Evolutionary conservation across 2,113 vertebrate genomes (phyloP).

Genomic region (Percopsis transmontana): DNA sequence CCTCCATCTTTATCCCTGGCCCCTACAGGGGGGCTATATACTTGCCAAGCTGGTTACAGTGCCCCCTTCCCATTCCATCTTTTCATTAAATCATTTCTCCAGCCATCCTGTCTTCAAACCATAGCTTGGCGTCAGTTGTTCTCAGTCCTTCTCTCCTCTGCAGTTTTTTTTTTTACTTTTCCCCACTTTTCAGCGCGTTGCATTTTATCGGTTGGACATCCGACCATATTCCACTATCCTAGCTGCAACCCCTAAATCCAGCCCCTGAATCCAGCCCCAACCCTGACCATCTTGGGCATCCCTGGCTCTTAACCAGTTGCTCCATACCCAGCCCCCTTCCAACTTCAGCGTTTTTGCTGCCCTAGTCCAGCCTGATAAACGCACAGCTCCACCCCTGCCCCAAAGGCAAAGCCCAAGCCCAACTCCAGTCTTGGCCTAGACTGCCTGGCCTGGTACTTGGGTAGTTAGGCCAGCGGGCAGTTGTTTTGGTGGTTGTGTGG

Average conservation of each 20-base stretch:
- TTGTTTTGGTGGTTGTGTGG: conserved; percentile 76
- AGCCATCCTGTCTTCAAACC: conserved; percentile 17
- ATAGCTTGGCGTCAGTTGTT: background rate
- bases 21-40: conserved; percentile 59
- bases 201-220: background rate
- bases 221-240: background rate
- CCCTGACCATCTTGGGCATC: conserved; percentile 13
- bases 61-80: conserved; percentile 14
- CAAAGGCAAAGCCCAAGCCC: background rate
- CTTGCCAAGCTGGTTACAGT: background rate
- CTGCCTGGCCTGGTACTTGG: background rate
- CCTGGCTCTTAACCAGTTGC: background rate
- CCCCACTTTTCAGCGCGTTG: background rate
- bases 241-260: background rate
- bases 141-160: background rate
- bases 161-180: background rate
- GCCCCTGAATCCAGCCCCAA: background rate
- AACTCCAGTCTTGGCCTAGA: background rate
- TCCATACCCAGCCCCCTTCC: background rate
- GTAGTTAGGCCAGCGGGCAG: conserved; percentile 29
- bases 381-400: background rate
- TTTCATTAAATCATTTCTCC: background rate
- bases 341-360: too few relatives aligned
- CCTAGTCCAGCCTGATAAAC: too few relatives aligned
- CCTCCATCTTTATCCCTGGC: conserved; percentile 54